phyloP scores from a whole-genome alignment of 1,140 invertebrate genomes.

The Conopomorpha cramerella region DNA sequence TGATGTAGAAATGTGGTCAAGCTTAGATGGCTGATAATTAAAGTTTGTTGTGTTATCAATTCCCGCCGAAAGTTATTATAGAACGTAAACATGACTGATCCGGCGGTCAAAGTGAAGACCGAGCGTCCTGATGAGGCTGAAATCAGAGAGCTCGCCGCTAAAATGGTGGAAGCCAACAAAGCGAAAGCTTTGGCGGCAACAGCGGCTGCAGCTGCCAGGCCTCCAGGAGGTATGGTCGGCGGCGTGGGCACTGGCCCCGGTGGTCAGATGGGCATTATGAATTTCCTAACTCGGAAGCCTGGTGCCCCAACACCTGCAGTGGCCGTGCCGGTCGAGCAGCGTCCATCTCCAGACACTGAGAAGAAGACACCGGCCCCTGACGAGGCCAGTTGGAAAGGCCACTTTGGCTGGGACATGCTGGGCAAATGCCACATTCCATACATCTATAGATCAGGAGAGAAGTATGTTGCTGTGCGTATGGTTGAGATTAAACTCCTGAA shows the following conservation, averaged over 20 bases:
- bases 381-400: conserved; percentile 79
- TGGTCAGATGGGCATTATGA: conserved; percentile 64
- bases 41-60: conserved; percentile 1
- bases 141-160: conserved; percentile 81
- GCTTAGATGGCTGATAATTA: neutral
- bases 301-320: conserved; percentile 27
- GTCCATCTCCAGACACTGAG: conserved; percentile 22
- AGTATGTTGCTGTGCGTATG: conserved; percentile 90
- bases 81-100: conserved; percentile 30
- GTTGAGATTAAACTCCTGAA: conserved; percentile 86
- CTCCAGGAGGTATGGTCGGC: conserved; percentile 37
- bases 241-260: conserved; percentile 27
- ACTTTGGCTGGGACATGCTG: conserved; percentile 88
- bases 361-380: conserved; percentile 67
- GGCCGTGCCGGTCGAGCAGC: conserved; percentile 17
- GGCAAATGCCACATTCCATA: conserved; percentile 87
- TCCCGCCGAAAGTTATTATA: conserved; percentile 2
- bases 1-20: too few relatives aligned
- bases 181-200: conserved; percentile 65
- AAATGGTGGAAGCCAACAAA: conserved; percentile 85
- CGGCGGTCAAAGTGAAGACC: conserved; percentile 69
- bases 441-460: conserved; percentile 80
- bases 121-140: conserved; percentile 85
- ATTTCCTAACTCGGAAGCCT: conserved; percentile 61
- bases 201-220: conserved; percentile 37